Conservation (phyloP, 2,113 vertebrate genomes). For the Rattus rattus region DNA sequence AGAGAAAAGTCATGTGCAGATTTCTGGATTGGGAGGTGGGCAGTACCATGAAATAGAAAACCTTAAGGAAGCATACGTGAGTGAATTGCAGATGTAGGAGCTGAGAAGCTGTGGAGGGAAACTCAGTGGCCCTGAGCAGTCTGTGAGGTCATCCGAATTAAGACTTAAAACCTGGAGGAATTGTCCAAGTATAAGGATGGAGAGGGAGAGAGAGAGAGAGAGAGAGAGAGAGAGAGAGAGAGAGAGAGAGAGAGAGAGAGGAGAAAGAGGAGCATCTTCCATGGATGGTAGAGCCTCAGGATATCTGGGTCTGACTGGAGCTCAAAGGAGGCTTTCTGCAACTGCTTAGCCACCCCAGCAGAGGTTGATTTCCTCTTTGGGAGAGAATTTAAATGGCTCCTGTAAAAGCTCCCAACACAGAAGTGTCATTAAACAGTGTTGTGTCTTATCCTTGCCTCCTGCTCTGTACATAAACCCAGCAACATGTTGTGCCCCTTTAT, state of each 20-base stretch:
- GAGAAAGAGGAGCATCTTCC: no score
- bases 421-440: fast-evolving
- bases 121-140: not conserved
- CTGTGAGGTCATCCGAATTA: not conserved
- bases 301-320: not conserved
- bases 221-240: not conserved
- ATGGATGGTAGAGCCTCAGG: not conserved
- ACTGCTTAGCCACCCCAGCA: not conserved
- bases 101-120: not conserved
- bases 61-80: no score
- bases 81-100: not conserved
- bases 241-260: not conserved
- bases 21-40: no score
- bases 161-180: not conserved
- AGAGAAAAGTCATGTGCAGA: not conserved
- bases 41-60: not conserved
- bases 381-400: not conserved
- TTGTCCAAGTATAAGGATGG: not conserved
- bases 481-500: not conserved
- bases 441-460: no score
- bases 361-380: not conserved
- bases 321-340: not conserved
- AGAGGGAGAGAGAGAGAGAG: no score
- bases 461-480: not conserved
- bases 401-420: not conserved